These are phyloP conservation scores for Pterostichus madidus DNA, from an alignment of 2,888 invertebrate species.

Conservation along the genomic window DNA sequence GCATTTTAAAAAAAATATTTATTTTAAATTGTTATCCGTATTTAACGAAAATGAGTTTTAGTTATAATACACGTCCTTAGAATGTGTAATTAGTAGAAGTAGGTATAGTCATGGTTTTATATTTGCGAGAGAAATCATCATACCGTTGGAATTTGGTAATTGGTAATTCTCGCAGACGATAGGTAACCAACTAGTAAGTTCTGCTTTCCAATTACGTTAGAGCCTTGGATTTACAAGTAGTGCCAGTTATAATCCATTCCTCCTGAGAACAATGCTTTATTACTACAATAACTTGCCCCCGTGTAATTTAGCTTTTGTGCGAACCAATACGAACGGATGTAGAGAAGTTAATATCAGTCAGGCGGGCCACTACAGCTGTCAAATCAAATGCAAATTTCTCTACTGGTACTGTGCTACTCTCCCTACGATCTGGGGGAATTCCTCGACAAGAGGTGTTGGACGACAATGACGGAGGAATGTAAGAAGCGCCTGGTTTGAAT, in stretches of 20 bases:
- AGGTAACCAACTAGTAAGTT: background rate
- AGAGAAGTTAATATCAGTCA: constrained; percentile 64
- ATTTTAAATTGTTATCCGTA: no score
- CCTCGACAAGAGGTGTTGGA: background rate
- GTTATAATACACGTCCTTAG: no score
- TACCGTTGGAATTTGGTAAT: background rate
- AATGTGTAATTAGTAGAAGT: no score
- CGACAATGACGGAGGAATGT: constrained; percentile 30
- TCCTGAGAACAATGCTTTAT: constrained; percentile 77
- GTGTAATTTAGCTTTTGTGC: constrained; percentile 76
- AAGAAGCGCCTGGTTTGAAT: background rate
- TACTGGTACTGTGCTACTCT: background rate
- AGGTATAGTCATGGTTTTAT: background rate
- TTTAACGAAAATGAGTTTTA: no score
- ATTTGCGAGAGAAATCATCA: background rate
- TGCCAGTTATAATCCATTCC: constrained; percentile 73
- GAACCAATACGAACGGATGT: constrained; percentile 51
- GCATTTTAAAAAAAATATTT: no score
- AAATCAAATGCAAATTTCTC: constrained; percentile 65
- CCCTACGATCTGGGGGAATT: constrained; percentile 44
- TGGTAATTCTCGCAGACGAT: no score
- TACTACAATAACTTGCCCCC: constrained; percentile 76
- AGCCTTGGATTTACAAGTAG: constrained; percentile 42
- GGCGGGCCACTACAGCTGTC: constrained; percentile 60
- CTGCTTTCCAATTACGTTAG: background rate